A percentile compares a stretch with the other conserved stretches of the same genome.
Evolutionary conservation across 2,797 vertebrate genomes (phyloP).

Genomic region (Numenius phaeopus): DNA sequence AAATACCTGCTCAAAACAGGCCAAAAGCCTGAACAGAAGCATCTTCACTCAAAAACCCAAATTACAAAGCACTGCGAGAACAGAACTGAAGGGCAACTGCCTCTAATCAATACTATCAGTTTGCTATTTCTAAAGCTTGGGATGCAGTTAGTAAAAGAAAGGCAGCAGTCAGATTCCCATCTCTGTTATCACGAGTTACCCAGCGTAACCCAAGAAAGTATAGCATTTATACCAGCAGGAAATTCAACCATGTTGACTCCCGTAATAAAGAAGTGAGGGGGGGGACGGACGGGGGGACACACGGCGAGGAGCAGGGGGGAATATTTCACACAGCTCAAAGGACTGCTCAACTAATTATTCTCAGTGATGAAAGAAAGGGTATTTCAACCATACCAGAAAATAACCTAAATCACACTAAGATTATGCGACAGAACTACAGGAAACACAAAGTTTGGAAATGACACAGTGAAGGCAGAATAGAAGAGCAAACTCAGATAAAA

Average conservation of each 20-base stretch:
- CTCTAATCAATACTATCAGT: background rate
- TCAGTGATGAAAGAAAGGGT: background rate
- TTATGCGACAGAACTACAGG: accelerated
- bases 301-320: too few relatives aligned
- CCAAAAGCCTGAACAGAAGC: background rate
- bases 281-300: background rate
- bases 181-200: accelerated
- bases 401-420: background rate
- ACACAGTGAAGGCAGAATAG: background rate
- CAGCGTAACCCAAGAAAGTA: background rate
- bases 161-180: background rate
- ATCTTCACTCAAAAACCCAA: background rate
- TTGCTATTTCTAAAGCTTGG: background rate
- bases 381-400: background rate
- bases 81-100: background rate
- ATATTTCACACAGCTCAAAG: background rate
- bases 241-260: background rate
- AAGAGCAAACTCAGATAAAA: background rate
- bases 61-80: background rate
- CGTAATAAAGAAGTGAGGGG: background rate
- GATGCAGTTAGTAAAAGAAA: background rate
- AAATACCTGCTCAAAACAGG: background rate
- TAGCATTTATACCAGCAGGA: background rate
- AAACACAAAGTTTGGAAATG: background rate
- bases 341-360: background rate